These are phyloP conservation scores for Pluvialis apricaria DNA, from an alignment of 2,113 vertebrate genomes.

Conservation along the genomic window DNA sequence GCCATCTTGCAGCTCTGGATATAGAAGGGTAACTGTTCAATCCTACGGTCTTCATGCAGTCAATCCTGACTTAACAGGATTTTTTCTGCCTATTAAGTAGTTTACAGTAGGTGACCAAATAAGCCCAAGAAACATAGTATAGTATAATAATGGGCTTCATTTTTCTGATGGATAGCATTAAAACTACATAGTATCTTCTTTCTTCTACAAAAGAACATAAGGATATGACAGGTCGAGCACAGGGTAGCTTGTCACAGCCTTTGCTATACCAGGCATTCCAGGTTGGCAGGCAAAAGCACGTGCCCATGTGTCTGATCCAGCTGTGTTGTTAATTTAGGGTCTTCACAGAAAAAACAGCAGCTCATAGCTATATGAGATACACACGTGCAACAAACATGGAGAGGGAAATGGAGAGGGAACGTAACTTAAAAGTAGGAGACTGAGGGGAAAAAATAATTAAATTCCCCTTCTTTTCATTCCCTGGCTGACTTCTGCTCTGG, in stretches of 20 bases:
- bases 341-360: neutral
- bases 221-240: neutral
- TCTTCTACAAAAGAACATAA: neutral
- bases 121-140: neutral
- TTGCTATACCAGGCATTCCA: neutral
- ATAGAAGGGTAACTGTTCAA: neutral
- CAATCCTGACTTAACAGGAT: neutral
- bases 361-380: neutral
- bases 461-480: neutral
- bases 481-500: neutral
- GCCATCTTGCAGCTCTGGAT: neutral
- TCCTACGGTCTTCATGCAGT: neutral
- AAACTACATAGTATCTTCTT: neutral
- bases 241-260: neutral
- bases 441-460: neutral
- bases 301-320: neutral
- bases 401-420: neutral
- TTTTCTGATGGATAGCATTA: neutral
- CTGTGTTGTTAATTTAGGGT: neutral
- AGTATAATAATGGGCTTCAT: neutral
- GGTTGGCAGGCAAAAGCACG: neutral
- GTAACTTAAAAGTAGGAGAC: neutral
- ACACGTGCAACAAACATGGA: neutral
- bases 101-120: neutral
- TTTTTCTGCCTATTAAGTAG: neutral